phyloP scores from a whole-genome alignment of 2,888 invertebrate genomes.

The Philereme vetulata region DNA sequence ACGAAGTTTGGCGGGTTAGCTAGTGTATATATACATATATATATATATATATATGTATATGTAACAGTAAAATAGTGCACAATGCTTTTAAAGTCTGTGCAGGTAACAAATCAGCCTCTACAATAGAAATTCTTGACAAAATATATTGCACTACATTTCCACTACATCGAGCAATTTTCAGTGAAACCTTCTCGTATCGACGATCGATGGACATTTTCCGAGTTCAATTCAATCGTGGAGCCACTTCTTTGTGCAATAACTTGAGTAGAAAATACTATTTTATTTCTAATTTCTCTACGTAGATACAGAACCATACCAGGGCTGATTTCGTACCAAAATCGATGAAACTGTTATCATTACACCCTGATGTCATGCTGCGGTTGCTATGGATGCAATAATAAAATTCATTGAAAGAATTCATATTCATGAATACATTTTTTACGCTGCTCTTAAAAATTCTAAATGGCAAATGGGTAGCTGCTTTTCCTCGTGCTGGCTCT shows the following conservation, averaged over 20 bases:
- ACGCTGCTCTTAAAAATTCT: no score
- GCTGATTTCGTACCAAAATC: no score
- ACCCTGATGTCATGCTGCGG: no score
- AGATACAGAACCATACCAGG: no score
- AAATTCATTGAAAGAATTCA: no score
- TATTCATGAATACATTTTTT: no score
- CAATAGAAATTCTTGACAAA: conserved; percentile 48
- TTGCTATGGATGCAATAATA: no score
- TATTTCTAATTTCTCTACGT: no score
- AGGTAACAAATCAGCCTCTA: conserved; percentile 51
- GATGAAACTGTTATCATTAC: no score
- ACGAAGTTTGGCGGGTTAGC: no score
- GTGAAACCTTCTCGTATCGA: conserved; percentile 18
- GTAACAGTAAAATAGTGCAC: conserved; percentile 42
- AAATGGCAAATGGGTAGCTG: no score
- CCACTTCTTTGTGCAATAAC: conserved; percentile 17
- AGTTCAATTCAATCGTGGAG: conserved; percentile 19
- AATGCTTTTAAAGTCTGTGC: conserved; percentile 44
- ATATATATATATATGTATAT: conserved; percentile 16
- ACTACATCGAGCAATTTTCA: conserved; percentile 31
- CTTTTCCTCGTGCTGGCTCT: not conserved
- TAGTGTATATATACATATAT: not conserved
- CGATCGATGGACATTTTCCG: conserved; percentile 6
- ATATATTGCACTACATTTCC: conserved; percentile 47
- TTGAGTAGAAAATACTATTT: not conserved